Conservation (phyloP, 2,797 vertebrate species). For the Falco rusticolus region DNA sequence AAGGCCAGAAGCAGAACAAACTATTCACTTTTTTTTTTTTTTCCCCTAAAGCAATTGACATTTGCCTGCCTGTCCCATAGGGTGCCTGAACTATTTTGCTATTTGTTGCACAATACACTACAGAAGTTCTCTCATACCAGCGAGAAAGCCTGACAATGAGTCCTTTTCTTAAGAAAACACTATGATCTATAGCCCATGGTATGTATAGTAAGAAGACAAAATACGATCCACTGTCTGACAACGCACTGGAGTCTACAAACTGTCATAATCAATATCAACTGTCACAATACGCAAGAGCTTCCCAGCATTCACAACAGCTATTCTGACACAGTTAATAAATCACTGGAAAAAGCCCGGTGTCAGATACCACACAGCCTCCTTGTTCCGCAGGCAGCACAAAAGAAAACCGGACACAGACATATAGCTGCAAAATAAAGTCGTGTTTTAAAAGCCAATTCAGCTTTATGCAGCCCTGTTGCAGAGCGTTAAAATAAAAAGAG, state of each 20-base stretch:
- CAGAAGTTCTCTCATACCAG: conserved; percentile 33
- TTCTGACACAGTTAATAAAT: conserved; percentile 77
- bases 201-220: conserved; percentile 67
- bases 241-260: conserved; percentile 60
- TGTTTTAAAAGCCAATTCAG: conserved; percentile 9
- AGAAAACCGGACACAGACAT: conserved; percentile 32
- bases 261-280: conserved; percentile 76
- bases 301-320: conserved; percentile 68
- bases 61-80: conserved; percentile 36
- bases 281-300: conserved; percentile 64
- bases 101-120: conserved; percentile 49
- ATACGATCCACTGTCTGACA: conserved; percentile 55
- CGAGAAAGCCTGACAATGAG: conserved; percentile 40
- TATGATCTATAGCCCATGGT: conserved; percentile 60
- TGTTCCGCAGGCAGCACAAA: conserved; percentile 55
- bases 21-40: not conserved
- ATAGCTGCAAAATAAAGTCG: conserved; percentile 47
- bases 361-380: conserved; percentile 62
- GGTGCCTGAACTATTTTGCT: conserved; percentile 33
- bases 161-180: conserved; percentile 51
- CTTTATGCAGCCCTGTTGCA: conserved; percentile 22
- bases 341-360: conserved; percentile 72
- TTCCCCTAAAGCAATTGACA: conserved; percentile 21
- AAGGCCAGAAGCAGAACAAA: conserved; percentile 19
- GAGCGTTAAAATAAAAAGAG: conserved; percentile 26